Evolutionary conservation across 2,113 vertebrate species (phyloP).

Genomic region (Myodes glareolus): DNA sequence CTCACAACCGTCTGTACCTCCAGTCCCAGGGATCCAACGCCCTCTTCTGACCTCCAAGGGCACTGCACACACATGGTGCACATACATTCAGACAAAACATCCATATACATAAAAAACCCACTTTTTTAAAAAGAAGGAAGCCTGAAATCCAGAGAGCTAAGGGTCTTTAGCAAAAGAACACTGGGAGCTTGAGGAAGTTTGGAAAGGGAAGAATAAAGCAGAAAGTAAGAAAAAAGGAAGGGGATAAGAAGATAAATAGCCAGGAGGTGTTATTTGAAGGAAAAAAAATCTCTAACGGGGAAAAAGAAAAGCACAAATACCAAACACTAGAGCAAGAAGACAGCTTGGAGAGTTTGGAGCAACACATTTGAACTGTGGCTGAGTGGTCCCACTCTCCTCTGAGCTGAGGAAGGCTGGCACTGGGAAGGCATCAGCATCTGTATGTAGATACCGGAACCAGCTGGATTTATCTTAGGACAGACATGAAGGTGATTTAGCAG

Average conservation of each 20-base stretch:
- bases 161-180: not conserved
- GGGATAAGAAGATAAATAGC: not conserved
- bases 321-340: not conserved
- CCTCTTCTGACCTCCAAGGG: too few species aligned
- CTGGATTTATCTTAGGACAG: not conserved
- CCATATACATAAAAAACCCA: not conserved
- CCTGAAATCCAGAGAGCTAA: not conserved
- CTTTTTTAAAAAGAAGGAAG: too few species aligned
- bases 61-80: too few species aligned
- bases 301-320: too few species aligned
- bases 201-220: not conserved
- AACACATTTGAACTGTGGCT: not conserved
- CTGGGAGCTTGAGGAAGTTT: not conserved
- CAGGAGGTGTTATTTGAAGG: not conserved
- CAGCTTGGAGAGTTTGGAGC: too few species aligned
- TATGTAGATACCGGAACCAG: too few species aligned
- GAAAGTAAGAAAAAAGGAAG: not conserved
- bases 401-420: not conserved
- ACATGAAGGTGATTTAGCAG: not conserved
- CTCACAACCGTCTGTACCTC: too few species aligned
- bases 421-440: too few species aligned
- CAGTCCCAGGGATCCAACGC: too few species aligned
- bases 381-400: not conserved
- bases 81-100: not conserved
- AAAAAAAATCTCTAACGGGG: not conserved